phyloP scores from a whole-genome alignment of 30 jellyfish, hydroid and myxozoan species.

The Catostylus mosaicus region DNA sequence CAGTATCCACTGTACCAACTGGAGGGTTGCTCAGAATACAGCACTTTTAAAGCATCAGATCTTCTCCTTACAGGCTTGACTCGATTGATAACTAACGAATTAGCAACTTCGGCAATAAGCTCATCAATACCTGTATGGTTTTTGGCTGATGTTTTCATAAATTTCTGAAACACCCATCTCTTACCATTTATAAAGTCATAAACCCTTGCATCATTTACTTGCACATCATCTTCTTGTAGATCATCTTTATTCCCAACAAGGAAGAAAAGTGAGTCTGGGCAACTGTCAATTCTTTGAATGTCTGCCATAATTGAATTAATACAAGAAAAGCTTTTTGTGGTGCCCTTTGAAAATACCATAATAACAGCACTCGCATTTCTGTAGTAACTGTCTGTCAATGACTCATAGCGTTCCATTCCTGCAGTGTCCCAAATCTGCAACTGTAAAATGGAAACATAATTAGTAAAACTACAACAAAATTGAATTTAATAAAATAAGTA shows the following conservation, averaged over 20 bases:
- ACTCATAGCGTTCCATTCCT: conserved; percentile 39
- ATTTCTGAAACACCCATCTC: not conserved
- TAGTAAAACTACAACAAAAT: too few species aligned
- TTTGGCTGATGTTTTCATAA: conserved; percentile 33
- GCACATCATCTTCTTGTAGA: not conserved
- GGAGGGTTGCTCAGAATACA: too few species aligned
- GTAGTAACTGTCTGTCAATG: conserved; percentile 38
- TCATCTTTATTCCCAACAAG: conserved; percentile 50
- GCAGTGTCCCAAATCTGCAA: conserved; percentile 53
- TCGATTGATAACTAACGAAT: not conserved
- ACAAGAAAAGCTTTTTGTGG: conserved; percentile 17
- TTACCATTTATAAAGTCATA: not conserved
- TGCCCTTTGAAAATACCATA: conserved; percentile 20
- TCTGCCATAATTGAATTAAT: not conserved
- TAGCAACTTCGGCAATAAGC: conserved; percentile 17
- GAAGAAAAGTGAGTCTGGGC: conserved; percentile 47
- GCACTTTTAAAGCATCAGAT: too few species aligned
- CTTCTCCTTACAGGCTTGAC: conserved; percentile 12
- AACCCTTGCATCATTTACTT: conserved; percentile 14
- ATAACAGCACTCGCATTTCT: conserved; percentile 22
- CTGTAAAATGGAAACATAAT: not conserved
- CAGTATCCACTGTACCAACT: too few species aligned
- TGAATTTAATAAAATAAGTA: too few species aligned
- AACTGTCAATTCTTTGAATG: conserved; percentile 7
- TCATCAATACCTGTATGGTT: conserved; percentile 10